A percentile compares a stretch with the other conserved stretches of the same genome.
These are phyloP conservation scores for Tyto alba DNA, from an alignment of 2,113 vertebrate genomes.

Conservation along the genomic window DNA sequence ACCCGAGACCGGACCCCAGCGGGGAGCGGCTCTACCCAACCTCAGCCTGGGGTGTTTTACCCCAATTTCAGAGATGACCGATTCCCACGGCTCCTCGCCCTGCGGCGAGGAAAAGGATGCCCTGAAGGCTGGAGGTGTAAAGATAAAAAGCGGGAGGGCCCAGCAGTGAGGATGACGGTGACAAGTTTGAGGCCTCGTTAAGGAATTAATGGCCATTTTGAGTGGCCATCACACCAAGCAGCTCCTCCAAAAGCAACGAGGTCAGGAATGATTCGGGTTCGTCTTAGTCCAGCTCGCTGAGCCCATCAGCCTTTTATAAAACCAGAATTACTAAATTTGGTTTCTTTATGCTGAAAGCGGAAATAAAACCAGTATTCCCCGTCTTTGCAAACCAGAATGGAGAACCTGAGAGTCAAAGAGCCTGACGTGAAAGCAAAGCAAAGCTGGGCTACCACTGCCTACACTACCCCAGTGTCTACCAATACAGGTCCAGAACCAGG, in stretches of 20 bases:
- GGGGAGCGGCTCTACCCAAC: not conserved
- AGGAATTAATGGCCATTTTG: not conserved
- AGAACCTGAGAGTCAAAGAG: not conserved
- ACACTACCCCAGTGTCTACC: fast-evolving
- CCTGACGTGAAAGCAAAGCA: fast-evolving
- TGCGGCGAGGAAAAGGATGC: not conserved
- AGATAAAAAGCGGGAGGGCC: not conserved
- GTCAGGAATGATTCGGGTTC: not conserved
- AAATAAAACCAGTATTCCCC: not conserved
- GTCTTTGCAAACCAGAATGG: fast-evolving
- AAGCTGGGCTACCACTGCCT: not conserved
- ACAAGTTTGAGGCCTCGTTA: not conserved
- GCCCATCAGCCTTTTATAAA: not conserved
- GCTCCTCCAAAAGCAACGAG: not conserved
- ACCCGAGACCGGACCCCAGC: not conserved
- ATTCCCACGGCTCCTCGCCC: not conserved
- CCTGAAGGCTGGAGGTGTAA: not conserved
- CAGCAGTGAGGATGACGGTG: fast-evolving
- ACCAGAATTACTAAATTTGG: fast-evolving
- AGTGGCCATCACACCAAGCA: not conserved
- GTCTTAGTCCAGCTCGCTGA: not conserved
- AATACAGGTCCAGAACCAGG: fast-evolving
- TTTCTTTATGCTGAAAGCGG: not conserved
- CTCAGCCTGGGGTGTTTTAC: no score
- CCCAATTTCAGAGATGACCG: not conserved